A percentile compares a stretch with the other conserved stretches of the same genome.
phyloP scores from a whole-genome alignment of 2,797 vertebrate genomes.

The Brachymystax lenok region DNA sequence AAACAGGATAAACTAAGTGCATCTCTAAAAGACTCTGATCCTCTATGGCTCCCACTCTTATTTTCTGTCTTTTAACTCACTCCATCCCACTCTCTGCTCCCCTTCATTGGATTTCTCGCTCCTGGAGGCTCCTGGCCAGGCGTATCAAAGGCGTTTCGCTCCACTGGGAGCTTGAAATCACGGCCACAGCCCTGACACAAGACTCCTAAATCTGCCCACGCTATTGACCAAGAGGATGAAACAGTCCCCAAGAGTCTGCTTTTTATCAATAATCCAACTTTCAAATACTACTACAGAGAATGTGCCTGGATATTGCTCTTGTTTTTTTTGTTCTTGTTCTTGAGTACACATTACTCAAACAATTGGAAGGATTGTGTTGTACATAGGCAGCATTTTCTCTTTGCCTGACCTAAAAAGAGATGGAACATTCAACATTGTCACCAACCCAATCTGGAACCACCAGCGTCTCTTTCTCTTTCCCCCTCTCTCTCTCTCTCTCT shows the following conservation, averaged over 20 bases:
- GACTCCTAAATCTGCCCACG: background rate
- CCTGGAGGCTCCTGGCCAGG: slow-evolving; percentile 53
- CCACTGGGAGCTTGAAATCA: background rate
- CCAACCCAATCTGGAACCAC: background rate
- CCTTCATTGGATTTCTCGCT: slow-evolving; percentile 49
- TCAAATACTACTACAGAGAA: background rate
- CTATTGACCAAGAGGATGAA: background rate
- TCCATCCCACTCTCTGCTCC: slow-evolving; percentile 44
- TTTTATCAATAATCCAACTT: background rate
- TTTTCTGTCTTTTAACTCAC: slow-evolving; percentile 46
- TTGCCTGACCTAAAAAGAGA: background rate
- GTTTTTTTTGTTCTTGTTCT: background rate
- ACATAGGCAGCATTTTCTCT: background rate
- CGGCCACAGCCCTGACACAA: background rate
- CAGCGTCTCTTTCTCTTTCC: background rate
- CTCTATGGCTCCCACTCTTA: slow-evolving; percentile 39
- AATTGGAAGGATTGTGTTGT: background rate
- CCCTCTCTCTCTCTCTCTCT: too few relatives aligned
- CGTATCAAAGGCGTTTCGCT: slow-evolving; percentile 14
- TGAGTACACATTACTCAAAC: background rate
- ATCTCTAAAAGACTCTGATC: background rate
- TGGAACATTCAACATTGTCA: background rate
- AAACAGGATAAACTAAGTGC: too few relatives aligned
- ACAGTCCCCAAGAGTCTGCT: background rate
- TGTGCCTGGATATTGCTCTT: background rate